phyloP scores from a whole-genome alignment of 2,113 vertebrate genomes.

The Gila orcuttii region DNA sequence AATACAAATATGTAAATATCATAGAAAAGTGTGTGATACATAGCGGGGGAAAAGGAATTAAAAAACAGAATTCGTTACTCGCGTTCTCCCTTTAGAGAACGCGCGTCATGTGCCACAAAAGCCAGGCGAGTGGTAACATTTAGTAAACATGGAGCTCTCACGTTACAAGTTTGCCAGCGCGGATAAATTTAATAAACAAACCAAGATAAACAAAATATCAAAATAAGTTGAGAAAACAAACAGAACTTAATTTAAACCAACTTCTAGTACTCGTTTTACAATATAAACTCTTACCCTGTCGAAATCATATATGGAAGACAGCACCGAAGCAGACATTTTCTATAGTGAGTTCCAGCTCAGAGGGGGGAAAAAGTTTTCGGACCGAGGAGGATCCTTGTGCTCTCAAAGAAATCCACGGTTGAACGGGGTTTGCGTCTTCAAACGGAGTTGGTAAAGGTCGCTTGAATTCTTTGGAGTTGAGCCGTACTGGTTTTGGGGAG shows the following conservation, averaged over 20 bases:
- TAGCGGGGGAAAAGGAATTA: not conserved
- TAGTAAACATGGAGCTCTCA: not conserved
- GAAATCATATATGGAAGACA: constrained; percentile 95
- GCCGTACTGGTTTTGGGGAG: constrained; percentile 47
- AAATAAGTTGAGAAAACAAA: not conserved
- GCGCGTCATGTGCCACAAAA: not conserved
- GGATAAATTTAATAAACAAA: not conserved
- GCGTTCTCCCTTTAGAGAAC: not conserved
- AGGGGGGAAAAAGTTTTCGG: constrained; percentile 62
- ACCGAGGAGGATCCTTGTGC: constrained; percentile 70
- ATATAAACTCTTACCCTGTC: constrained; percentile 85
- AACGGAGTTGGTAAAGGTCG: not conserved
- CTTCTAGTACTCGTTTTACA: not conserved
- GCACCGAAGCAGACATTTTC: constrained; percentile 88
- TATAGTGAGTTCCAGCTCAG: constrained; percentile 67
- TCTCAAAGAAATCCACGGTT: constrained; percentile 73
- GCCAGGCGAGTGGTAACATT: not conserved
- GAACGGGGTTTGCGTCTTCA: constrained; percentile 61
- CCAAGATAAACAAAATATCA: not conserved
- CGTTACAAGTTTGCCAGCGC: constrained; percentile 14
- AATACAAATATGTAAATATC: not conserved
- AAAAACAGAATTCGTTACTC: not conserved
- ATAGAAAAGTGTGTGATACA: not conserved
- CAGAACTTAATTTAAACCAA: not conserved
- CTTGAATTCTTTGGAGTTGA: constrained; percentile 28